Evolutionary conservation across 2,888 invertebrate species (phyloP), one percentile per base, ranked within the genome.

Genomic region (Leucania comma): DNA sequence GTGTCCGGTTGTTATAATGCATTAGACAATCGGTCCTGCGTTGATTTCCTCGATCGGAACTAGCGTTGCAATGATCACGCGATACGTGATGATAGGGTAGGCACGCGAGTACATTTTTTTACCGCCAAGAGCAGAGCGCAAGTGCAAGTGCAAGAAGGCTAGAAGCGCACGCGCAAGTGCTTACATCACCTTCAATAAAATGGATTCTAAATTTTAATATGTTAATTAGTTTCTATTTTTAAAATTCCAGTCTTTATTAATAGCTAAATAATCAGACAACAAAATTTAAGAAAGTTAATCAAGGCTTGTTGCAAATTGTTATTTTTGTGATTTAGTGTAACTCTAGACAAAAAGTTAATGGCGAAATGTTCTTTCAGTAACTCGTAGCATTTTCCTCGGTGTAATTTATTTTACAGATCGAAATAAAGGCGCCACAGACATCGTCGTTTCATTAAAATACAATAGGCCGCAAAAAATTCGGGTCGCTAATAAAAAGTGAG

Each of bases 31-130:
- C 71, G 56, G 68, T 58, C 69, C 74, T 83, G 54, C 51, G 14
- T 77, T 69, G 62, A 75, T 77, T 84, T 82, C 77, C 78, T 74
- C 51, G 53, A 59, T 70, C 73, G 79, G 81, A 85, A 85, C 67
- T 56, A 72, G 56, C 67, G 66, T 35, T 72, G 57, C 69, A 68
- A 75, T 80, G 38, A 79, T 83, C 80, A 75, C 72, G 77, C 72
- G 71, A 77, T 74, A 66, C 26, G 29, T 70, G 69, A 67, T 72
- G 42, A 69, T 72, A 61, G 48, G 46, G 65, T 32, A 66, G 20
- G 69, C 85, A 84, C 77, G 84, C 83, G 67, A 81, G 53, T 62
- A 68, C 22, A 66, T 38, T 74, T 72, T 75, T 76, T 75, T 67
- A 51, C 64, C 51, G 2, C n/a, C 50, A 54, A 80, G 66, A 80